Conservation (phyloP, 2,113 vertebrate genomes). For the Oceanites oceanicus region DNA sequence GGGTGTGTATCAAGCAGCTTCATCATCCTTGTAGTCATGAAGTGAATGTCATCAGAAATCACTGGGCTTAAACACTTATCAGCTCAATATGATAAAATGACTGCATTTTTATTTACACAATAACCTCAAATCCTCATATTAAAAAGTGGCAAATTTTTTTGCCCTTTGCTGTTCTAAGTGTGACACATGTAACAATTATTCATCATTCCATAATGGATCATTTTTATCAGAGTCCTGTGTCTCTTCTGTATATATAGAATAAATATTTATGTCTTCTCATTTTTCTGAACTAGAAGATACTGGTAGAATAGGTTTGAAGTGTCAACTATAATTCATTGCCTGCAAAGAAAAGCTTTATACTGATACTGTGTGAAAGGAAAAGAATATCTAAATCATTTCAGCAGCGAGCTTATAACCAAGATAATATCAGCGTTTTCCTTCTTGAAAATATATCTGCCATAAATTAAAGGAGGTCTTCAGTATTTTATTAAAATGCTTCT, state of each 20-base stretch:
- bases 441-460: slow-evolving; percentile 75
- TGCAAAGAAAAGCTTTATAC: slow-evolving; percentile 70
- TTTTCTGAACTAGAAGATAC: slow-evolving; percentile 74
- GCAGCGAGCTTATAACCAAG: slow-evolving; percentile 76
- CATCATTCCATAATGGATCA: slow-evolving; percentile 65
- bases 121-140: slow-evolving; percentile 57
- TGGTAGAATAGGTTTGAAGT: slow-evolving; percentile 75
- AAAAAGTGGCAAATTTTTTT: slow-evolving; percentile 52
- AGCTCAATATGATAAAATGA: not conserved
- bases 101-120: slow-evolving; percentile 48
- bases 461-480: slow-evolving; percentile 71
- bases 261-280: slow-evolving; percentile 81
- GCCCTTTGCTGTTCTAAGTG: slow-evolving; percentile 65
- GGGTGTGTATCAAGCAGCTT: not conserved
- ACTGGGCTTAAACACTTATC: not conserved
- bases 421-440: slow-evolving; percentile 78
- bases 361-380: slow-evolving; percentile 65
- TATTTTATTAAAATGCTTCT: slow-evolving; percentile 73
- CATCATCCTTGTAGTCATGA: slow-evolving; percentile 8
- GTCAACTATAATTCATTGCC: slow-evolving; percentile 80
- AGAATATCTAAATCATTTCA: slow-evolving; percentile 79
- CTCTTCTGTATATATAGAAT: slow-evolving; percentile 72
- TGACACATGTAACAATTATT: slow-evolving; percentile 64
- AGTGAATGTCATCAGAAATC: slow-evolving; percentile 36
- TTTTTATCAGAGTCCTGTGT: slow-evolving; percentile 73